These are phyloP conservation scores for Hirtodrosophila cameraria DNA, from an alignment of 2,888 invertebrate species.

Conservation along the genomic window DNA sequence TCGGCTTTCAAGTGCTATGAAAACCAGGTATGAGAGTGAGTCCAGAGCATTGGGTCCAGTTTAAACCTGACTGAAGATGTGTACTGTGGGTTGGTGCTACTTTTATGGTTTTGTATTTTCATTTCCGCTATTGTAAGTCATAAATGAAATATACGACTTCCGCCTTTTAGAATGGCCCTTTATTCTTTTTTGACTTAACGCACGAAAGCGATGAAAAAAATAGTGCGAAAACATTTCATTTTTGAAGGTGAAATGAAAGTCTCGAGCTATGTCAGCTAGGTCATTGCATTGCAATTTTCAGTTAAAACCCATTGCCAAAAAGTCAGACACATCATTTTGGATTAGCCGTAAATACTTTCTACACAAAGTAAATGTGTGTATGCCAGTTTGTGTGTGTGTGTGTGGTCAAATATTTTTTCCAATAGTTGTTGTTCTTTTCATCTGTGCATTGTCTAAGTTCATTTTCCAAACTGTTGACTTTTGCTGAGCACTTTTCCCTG, in stretches of 20 bases:
- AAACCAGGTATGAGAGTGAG: constrained; percentile 5
- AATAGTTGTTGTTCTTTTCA: constrained; percentile 34
- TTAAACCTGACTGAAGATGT: constrained; percentile 5
- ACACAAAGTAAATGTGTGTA: constrained; percentile 39
- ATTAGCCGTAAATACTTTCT: constrained; percentile 66
- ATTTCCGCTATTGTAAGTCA: constrained; percentile 72
- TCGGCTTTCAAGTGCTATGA: constrained; percentile 32
- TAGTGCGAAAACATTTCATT: constrained; percentile 37
- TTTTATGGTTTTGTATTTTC: constrained; percentile 76
- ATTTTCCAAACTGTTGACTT: constrained; percentile 72
- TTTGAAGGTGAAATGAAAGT: constrained; percentile 75
- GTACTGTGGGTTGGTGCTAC: constrained; percentile 22
- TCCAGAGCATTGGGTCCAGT: neutral
- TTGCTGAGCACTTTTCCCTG: constrained; percentile 36
- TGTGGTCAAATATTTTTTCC: constrained; percentile 35
- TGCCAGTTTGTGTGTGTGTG: constrained; percentile 12
- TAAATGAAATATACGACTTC: constrained; percentile 73
- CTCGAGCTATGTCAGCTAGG: constrained; percentile 37
- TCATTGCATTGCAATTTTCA: constrained; percentile 62
- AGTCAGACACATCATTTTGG: constrained; percentile 76
- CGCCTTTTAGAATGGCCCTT: constrained; percentile 24
- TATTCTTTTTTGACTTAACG: constrained; percentile 28
- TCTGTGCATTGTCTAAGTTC: constrained; percentile 62
- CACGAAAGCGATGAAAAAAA: constrained; percentile 30
- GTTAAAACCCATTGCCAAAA: constrained; percentile 33